Conservation (phyloP, 2,888 invertebrate genomes). For the Thecophora atra region DNA sequence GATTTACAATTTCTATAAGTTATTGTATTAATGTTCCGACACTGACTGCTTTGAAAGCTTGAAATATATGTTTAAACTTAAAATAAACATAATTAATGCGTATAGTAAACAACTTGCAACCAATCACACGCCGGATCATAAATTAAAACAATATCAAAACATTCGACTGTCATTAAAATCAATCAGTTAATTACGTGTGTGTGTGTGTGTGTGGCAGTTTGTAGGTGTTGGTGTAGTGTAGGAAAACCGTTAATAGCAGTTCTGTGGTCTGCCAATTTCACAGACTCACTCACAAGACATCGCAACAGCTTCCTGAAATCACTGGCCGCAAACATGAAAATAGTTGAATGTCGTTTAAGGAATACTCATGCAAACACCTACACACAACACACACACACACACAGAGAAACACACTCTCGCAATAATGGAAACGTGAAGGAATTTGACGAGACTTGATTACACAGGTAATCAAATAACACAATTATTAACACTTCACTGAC, state of each 20-base stretch:
- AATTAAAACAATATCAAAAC: slow-evolving; percentile 34
- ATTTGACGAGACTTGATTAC: slow-evolving; percentile 6
- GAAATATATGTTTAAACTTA: not conserved
- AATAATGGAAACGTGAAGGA: not conserved
- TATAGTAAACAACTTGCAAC: not conserved
- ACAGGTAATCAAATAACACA: slow-evolving; percentile 19
- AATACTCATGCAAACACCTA: not conserved
- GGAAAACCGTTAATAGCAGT: slow-evolving; percentile 22
- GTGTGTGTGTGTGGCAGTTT: not conserved
- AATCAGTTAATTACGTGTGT: slow-evolving; percentile 12
- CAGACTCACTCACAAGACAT: slow-evolving; percentile 19
- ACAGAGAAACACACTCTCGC: not conserved
- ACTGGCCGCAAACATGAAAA: slow-evolving; percentile 22
- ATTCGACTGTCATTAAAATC: slow-evolving; percentile 49
- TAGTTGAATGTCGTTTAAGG: slow-evolving; percentile 25
- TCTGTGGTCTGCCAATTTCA: slow-evolving; percentile 6
- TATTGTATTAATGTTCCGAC: too few species aligned
- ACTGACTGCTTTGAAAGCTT: too few species aligned
- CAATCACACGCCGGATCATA: slow-evolving; percentile 48
- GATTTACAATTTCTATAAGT: too few species aligned
- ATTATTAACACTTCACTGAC: slow-evolving; percentile 35
- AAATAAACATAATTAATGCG: not conserved
- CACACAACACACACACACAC: slow-evolving; percentile 2
- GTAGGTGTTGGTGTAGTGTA: not conserved
- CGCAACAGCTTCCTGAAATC: not conserved